Base-by-base conservation (phyloP, 2,888 invertebrate genomes). In the Polylopha cassiicola region DNA sequence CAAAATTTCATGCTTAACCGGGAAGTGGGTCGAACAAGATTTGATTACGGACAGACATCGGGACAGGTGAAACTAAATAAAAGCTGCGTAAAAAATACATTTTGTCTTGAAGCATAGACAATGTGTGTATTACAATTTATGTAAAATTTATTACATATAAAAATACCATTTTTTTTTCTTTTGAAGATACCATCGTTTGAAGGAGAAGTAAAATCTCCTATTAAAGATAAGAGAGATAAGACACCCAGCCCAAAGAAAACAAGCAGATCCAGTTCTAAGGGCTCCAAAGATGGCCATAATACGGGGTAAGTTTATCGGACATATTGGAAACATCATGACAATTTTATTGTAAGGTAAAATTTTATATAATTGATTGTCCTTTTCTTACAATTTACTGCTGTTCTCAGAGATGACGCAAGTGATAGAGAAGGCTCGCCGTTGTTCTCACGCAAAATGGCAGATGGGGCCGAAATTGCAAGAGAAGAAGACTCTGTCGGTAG, bases 161-260 rank as follows among this genome's bases (percentile, higher is more conserved):
- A 2, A 3, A 2, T 27, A 6, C 15, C 4, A 7, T 3, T 27
- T 5, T n/a, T 18, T 2, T 18, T 5, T 18, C 3, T 29, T 46
- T 57, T 59, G 4, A 44, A 82, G 82, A 80, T 84, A 44, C 82
- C 82, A 3, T 48, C 71, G 2, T 82, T 77, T 30, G 76, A 76
- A 5, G 82, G 80, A 1, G 77, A 77, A 48, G 46, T 79, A 3
- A 53, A 51, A 8, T 27, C 54, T 1, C 47, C 53, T 0, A 16
- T 56, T 0, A 73, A 73, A 33, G 65, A 68, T 0, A 72, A 70
- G 38, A 30, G 52, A 1, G 21, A 50, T 2, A 51, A 28, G 3
- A 43, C 58, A 1, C 64, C 73, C 0, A 66, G 73, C 0, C 47
- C 53, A 10, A 30, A 48, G 3, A 50, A 58, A 9, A 74, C 69